Evolutionary conservation across 2,797 vertebrate species (phyloP), one percentile per base, ranked within the genome.

Genomic region (Channallabes apus): DNA sequence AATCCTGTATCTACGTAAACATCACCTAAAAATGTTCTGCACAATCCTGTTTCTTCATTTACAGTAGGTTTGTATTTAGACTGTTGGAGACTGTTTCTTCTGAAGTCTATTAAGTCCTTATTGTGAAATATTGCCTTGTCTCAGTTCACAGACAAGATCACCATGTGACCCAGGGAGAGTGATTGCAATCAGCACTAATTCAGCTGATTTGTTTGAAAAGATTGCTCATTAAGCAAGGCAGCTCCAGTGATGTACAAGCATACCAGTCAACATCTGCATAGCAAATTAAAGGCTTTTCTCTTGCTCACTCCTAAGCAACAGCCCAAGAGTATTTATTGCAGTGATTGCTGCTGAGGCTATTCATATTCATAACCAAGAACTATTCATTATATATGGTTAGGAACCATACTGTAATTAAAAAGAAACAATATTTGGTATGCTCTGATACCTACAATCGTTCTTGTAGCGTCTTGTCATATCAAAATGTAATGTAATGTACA

Each of bases 121-220:
- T 29, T 82, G 83, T 80, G 80, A 86, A 89, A 86, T 79, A 80
- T 59, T 79, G 83, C 79, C 82, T 67, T 69, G 59, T 69, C 82
- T 67, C 85, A 67, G 61, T 85, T 82, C 69, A 82, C 59, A 61
- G 85, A 88, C 75, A 81, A 85, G 83, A 29, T 38, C 68, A 68
- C 84, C 79, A 84, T 67, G 73, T 76, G 69, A 86, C 81, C 83
- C 77, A 32, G 41, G 84, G 83, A 85, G 85, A 86, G 86, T 92
- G 90, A 91, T 90, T 92, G 90, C 91, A 92, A 90, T 90, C 89
- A 92, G 87, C 79, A 85, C 38, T 90, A 88, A 90, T 90, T 90
- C 88, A 88, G 81, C 88, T 86, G 87, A 91, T 90, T 90, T 89
- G 67, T 82, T 88, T 89, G 90, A 87, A 89, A 88, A 85, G 89